Evolutionary conservation across 2,113 vertebrate genomes (phyloP).

Genomic region (Vulpes lagopus): DNA sequence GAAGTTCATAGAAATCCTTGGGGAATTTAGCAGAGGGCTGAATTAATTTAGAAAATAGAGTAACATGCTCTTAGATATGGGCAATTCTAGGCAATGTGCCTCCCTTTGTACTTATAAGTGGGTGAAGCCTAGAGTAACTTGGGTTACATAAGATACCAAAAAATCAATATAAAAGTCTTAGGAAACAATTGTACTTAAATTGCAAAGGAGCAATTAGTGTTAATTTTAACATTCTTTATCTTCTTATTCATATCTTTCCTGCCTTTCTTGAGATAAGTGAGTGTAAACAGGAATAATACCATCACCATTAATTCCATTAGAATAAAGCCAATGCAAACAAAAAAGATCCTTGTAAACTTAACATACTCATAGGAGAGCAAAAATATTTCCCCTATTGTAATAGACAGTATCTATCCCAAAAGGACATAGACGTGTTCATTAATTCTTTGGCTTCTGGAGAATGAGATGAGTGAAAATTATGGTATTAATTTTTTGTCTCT

Average conservation of each 20-base stretch:
- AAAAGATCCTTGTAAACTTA: background rate
- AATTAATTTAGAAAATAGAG: background rate
- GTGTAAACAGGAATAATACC: constrained; percentile 41
- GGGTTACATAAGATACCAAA: background rate
- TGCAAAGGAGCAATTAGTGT: constrained; percentile 20
- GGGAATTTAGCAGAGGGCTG: background rate
- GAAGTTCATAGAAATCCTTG: constrained; percentile 26
- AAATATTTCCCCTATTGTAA: constrained; percentile 36
- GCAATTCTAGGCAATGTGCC: background rate
- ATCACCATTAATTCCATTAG: background rate
- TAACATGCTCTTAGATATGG: constrained; percentile 23
- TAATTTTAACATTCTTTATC: constrained; percentile 47
- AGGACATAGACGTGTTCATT: background rate
- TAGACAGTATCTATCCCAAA: background rate
- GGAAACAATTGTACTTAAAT: constrained; percentile 48
- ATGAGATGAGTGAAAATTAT: constrained; percentile 40
- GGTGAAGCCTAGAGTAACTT: constrained; percentile 33
- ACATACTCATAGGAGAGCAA: constrained; percentile 18
- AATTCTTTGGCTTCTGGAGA: constrained; percentile 50
- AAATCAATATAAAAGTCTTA: constrained; percentile 38
- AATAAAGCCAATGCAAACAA: constrained; percentile 33
- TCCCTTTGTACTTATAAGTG: constrained; percentile 27
- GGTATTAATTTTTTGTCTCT: constrained; percentile 52
- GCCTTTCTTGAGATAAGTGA: constrained; percentile 51
- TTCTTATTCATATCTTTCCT: constrained; percentile 22